Conservation (phyloP, 2,797 vertebrate genomes). For the Adrianichthys oophorus region DNA sequence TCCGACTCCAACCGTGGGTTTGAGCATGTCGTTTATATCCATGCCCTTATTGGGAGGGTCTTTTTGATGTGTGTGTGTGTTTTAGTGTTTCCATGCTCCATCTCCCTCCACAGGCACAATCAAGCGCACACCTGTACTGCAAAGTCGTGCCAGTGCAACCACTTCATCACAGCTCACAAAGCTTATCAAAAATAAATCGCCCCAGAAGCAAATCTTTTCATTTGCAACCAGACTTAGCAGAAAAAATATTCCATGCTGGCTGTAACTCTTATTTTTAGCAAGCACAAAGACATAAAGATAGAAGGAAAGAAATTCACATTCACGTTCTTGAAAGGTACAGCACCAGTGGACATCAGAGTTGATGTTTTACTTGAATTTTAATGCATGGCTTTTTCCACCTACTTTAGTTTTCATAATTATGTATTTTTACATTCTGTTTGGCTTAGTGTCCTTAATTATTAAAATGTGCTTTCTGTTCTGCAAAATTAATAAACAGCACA, state of each 20-base stretch:
- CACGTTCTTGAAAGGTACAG: no score
- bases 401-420: slow-evolving; percentile 40
- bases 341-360: no score
- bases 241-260: no score
- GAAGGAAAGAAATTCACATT: no score
- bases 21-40: slow-evolving; percentile 56
- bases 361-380: no score
- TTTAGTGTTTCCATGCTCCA: slow-evolving; percentile 10
- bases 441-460: slow-evolving; percentile 53
- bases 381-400: no score
- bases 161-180: slow-evolving; percentile 47
- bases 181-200: slow-evolving; percentile 70
- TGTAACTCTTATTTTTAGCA: slow-evolving; percentile 44
- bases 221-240: slow-evolving; percentile 24
- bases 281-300: no score
- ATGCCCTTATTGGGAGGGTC: slow-evolving; percentile 61
- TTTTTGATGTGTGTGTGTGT: slow-evolving; percentile 30
- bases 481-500: slow-evolving; percentile 40
- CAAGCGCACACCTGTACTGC: slow-evolving; percentile 28
- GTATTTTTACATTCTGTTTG: slow-evolving; percentile 36
- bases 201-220: slow-evolving; percentile 53
- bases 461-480: slow-evolving; percentile 39
- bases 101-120: slow-evolving; percentile 7
- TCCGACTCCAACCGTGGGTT: slow-evolving; percentile 47
- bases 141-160: slow-evolving; percentile 43